These are phyloP conservation scores for Linnaemya vulpina DNA, from an alignment of 2,888 invertebrate species.

Conservation along the genomic window DNA sequence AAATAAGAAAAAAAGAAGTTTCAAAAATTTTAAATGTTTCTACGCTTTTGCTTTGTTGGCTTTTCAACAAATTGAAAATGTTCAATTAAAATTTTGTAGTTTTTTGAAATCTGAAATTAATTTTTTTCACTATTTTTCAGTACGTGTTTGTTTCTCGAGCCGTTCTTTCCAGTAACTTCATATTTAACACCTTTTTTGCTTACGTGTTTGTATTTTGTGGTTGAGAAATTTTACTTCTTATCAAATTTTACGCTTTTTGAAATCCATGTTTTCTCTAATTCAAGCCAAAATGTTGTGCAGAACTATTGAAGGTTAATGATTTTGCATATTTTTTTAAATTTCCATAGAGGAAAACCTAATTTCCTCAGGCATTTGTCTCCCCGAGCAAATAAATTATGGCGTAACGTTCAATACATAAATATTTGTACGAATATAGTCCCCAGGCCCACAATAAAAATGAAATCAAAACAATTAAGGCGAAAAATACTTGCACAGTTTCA, in stretches of 20 bases:
- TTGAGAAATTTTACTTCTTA: not conserved
- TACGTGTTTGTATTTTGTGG: not conserved
- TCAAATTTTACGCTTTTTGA: not conserved
- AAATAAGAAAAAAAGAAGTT: conserved; percentile 34
- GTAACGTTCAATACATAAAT: too few relatives aligned
- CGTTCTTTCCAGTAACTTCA: conserved; percentile 24
- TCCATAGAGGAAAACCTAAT: too few relatives aligned
- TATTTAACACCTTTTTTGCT: conserved; percentile 53
- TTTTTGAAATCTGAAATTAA: not conserved
- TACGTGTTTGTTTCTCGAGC: not conserved
- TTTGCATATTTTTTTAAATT: conserved; percentile 24
- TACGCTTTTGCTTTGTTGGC: not conserved
- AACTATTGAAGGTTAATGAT: conserved; percentile 49
- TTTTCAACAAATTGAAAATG: not conserved
- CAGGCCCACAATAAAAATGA: too few relatives aligned
- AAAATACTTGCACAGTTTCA: too few relatives aligned
- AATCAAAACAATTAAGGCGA: too few relatives aligned
- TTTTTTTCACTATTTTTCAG: not conserved
- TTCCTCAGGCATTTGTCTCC: too few relatives aligned
- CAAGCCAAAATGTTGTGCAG: not conserved
- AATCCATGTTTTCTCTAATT: not conserved
- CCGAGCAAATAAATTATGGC: too few relatives aligned
- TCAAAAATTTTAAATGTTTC: conserved; percentile 16
- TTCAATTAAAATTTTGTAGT: conserved; percentile 21
- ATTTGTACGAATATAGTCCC: too few relatives aligned